Evolutionary conservation across 2,113 vertebrate species (phyloP).

Genomic region (Tylochromis polylepis): DNA sequence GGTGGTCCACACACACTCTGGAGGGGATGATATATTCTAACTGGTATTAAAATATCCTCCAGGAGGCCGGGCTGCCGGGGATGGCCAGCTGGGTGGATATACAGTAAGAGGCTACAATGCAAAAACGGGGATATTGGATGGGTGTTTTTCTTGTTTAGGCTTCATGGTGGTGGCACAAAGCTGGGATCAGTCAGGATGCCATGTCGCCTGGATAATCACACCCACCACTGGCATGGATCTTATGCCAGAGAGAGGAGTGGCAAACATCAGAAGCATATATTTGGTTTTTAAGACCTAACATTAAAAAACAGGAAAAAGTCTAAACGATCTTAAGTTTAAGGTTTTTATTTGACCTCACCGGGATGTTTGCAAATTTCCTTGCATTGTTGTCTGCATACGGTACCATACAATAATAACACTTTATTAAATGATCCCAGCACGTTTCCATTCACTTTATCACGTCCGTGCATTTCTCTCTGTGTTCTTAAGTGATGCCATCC

Average conservation of each 20-base stretch:
- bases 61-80: neutral
- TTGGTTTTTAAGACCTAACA: neutral
- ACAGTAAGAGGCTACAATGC: constrained; percentile 46
- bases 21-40: constrained; percentile 44
- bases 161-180: constrained; percentile 63
- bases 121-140: constrained; percentile 55
- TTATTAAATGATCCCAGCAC: neutral
- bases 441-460: neutral
- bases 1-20: constrained; percentile 31
- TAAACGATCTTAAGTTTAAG: neutral
- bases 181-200: constrained; percentile 61
- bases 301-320: neutral
- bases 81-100: constrained; percentile 29
- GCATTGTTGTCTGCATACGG: neutral
- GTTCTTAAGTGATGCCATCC: constrained; percentile 45
- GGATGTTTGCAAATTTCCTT: neutral
- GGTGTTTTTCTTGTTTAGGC: constrained; percentile 34
- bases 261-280: neutral
- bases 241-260: neutral
- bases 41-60: constrained; percentile 36
- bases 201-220: constrained; percentile 59
- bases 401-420: neutral
- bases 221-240: constrained; percentile 42
- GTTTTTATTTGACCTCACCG: neutral
- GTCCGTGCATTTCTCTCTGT: neutral